Evolutionary conservation across 2,113 vertebrate genomes (phyloP), one percentile per base, ranked within the genome.

Genomic region (Dipodomys ordii): DNA sequence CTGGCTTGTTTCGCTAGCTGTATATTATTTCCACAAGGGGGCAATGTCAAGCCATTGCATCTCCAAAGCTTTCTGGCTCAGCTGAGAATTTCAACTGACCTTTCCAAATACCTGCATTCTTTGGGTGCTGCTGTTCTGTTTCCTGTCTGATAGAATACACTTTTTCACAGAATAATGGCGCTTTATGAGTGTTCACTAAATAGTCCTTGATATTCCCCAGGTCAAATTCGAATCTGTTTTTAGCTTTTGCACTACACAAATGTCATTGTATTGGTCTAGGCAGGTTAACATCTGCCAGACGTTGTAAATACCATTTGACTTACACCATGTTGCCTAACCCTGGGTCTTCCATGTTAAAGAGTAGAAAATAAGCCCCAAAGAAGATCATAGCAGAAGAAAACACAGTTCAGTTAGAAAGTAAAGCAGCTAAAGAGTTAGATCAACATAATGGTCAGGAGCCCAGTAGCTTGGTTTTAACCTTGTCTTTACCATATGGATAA

Each of bases 141-240:
- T 85, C 68, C 49, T 46, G 1, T 74, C 39, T 35, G 30, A 25
- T 22, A 53, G 8, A 92, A 69, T 1, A 20, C 39, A 25, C 8
- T 77, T 92, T 80, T 80, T 86, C 20, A 62, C 60, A 92, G 67
- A 90, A 76, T 44, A 83, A 44, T 1, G 11, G 15, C 46, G 11
- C 5, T 92, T 94, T 65, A 28, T 22, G 3, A 19, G 3, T 57
- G 78, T 62, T 30, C 10, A 16, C 12, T 91, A 67, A 71, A 32
- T 30, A 72, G 18, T 13, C 1, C 11, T 27, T 87, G 53, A 68
- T 57, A 65, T 72, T 71, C 25, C 71, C 68, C 46, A 81, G 28
- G 28, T 82, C 46, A 18, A 86, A 86, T 91, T 94, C 62, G 16
- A 87, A 68, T 32, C 60, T 94, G 8, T 67, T 78, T 89, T 57